Percentiles rank a stretch among this genome's conserved stretches.
Conservation (phyloP, 2,797 vertebrate species). For the Champsocephalus esox region DNA sequence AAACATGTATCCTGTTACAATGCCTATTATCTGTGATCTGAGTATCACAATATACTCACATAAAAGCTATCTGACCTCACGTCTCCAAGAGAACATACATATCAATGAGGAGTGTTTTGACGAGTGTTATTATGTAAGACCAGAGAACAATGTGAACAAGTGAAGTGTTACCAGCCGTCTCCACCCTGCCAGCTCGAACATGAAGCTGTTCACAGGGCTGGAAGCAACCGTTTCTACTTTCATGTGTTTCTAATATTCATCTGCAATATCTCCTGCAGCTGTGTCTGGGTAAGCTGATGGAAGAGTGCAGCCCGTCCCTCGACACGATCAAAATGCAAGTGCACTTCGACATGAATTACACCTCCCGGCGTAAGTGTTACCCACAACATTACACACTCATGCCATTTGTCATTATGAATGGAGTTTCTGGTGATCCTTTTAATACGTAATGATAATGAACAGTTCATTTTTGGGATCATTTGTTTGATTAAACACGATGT, state of each 20-base stretch:
- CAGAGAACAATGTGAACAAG: too few species aligned
- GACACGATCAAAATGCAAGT: slow-evolving; percentile 98
- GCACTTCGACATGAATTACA: slow-evolving; percentile 92
- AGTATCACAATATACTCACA: too few species aligned
- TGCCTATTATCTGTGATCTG: too few species aligned
- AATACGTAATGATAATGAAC: background rate
- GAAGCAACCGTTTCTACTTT: too few species aligned
- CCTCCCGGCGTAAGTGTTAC: slow-evolving; percentile 85
- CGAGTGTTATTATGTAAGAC: too few species aligned
- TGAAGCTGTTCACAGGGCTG: too few species aligned
- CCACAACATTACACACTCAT: background rate
- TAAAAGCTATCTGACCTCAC: too few species aligned
- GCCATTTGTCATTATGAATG: background rate
- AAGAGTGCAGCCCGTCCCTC: slow-evolving; percentile 87
- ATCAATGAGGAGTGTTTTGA: too few species aligned
- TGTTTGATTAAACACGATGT: background rate
- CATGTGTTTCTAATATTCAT: slow-evolving; percentile 6
- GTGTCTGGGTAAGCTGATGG: slow-evolving; percentile 88
- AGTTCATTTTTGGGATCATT: background rate
- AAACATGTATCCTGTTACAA: too few species aligned
- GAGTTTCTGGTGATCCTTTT: background rate
- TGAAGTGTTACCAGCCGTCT: background rate
- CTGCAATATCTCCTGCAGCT: slow-evolving; percentile 76
- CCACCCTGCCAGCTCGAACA: background rate
- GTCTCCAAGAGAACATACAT: too few species aligned